Percentiles rank a stretch among this genome's conserved stretches.
Conservation (phyloP, 2,888 invertebrate species). For the Empis livida region DNA sequence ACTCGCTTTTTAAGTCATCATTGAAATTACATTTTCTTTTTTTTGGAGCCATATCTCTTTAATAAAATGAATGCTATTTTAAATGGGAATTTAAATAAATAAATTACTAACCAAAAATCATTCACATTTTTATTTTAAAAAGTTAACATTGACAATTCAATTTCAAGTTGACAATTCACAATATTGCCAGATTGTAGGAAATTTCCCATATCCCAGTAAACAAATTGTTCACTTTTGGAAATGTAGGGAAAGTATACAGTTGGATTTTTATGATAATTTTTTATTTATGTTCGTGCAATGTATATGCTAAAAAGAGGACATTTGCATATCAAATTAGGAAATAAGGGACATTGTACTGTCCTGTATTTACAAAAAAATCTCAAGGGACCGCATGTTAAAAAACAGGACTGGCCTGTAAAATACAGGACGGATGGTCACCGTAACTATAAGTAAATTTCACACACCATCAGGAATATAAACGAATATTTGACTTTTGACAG, state of each 20-base stretch:
- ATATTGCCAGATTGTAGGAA: neutral
- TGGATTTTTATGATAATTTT: too few relatives aligned
- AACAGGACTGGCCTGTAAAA: conserved; percentile 1
- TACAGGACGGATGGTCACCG: neutral
- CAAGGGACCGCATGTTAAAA: conserved; percentile 1
- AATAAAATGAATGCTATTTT: neutral
- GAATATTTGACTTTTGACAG: too few relatives aligned
- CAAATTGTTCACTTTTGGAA: neutral
- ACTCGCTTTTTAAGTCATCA: neutral
- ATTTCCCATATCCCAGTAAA: neutral
- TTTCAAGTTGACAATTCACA: neutral
- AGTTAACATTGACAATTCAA: neutral
- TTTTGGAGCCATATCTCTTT: neutral
- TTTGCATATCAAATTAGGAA: neutral
- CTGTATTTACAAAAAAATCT: neutral
- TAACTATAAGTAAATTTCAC: too few relatives aligned
- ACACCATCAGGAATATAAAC: too few relatives aligned
- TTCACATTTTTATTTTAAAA: neutral
- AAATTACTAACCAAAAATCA: neutral
- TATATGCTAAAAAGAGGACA: neutral
- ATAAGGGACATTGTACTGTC: neutral
- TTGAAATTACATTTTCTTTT: neutral
- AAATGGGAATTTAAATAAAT: neutral
- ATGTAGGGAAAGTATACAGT: neutral
- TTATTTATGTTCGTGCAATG: too few relatives aligned